These are phyloP conservation scores for Sepiola atlantica DNA, from an alignment of 2,888 invertebrate species.

Conservation along the genomic window DNA sequence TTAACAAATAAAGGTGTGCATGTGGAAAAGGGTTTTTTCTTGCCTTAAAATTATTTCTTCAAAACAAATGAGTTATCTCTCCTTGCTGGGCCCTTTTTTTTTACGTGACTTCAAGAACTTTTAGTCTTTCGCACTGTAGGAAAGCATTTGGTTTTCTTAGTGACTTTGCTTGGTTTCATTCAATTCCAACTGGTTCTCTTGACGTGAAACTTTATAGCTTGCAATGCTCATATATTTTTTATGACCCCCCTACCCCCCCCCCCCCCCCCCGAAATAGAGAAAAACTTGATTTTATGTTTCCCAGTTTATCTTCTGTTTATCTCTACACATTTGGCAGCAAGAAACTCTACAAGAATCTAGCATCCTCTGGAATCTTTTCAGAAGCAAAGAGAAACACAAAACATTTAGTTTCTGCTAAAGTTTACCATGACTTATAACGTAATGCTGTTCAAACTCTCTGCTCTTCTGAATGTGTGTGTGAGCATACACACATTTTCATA, in stretches of 20 bases:
- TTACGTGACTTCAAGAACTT: not conserved
- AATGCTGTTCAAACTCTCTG: not conserved
- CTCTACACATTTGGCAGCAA: not conserved
- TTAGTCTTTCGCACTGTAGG: not conserved
- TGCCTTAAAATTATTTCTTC: conserved; percentile 18
- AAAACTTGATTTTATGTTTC: not conserved
- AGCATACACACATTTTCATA: not conserved
- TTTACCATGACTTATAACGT: not conserved
- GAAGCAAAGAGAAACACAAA: not conserved
- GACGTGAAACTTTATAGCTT: not conserved
- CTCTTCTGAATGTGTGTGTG: not conserved
- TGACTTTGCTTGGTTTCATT: not conserved
- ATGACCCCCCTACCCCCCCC: not conserved
- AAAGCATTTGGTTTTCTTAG: not conserved
- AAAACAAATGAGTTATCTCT: not conserved
- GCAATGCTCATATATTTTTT: not conserved
- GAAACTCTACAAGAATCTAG: not conserved
- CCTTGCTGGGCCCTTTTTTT: not conserved
- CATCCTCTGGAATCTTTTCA: not conserved
- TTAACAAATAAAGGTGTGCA: conserved; percentile 36
- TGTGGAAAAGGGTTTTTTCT: conserved; percentile 5
- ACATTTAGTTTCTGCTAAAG: not conserved
- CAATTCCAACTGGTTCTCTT: not conserved
- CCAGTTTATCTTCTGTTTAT: not conserved
- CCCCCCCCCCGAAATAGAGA: too few relatives aligned